A percentile compares a stretch with the other conserved stretches of the same genome.
Evolutionary conservation across 2,888 invertebrate genomes (phyloP).

Genomic region (Beris morrisii): DNA sequence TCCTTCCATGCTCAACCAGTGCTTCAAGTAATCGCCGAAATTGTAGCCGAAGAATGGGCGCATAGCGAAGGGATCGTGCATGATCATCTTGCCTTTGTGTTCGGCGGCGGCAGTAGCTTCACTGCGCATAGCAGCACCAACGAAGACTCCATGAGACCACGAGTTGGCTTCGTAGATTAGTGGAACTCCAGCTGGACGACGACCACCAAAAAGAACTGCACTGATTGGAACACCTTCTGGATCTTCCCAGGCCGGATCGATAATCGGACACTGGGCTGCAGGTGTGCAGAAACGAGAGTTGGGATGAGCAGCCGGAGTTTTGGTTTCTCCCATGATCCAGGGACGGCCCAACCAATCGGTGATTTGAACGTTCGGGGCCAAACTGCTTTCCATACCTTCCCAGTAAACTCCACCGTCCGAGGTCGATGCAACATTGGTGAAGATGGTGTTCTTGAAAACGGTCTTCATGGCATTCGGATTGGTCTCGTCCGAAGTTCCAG

Average conservation of each 20-base stretch:
- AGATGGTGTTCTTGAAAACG: constrained; percentile 87
- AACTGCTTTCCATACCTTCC: constrained; percentile 92
- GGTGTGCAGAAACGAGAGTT: constrained; percentile 98
- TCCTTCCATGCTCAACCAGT: constrained; percentile 90
- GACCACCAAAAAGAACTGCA: constrained; percentile 95
- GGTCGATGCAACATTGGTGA: constrained; percentile 96
- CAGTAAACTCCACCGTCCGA: constrained; percentile 96
- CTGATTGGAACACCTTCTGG: constrained; percentile 94
- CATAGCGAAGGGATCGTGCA: constrained; percentile 99
- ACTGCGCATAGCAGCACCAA: constrained; percentile 93
- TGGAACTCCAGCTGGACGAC: constrained; percentile 92
- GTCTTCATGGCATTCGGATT: constrained; percentile 98
- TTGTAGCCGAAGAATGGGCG: constrained; percentile 99
- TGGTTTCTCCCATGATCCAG: constrained; percentile 67
- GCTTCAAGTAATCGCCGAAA: constrained; percentile 93
- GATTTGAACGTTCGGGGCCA: constrained; percentile 63
- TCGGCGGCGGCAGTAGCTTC: constrained; percentile 99
- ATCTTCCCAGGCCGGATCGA: constrained; percentile 91
- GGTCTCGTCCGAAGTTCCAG: constrained; percentile 86
- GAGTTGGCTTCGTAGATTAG: constrained; percentile 88
- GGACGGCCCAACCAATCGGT: constrained; percentile 84
- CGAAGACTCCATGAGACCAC: constrained; percentile 96
- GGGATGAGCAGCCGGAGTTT: constrained; percentile 90
- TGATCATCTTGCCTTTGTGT: constrained; percentile 84
- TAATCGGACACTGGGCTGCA: constrained; percentile 93